Percentiles rank a stretch among this genome's conserved stretches.
Conservation (phyloP, 2,888 invertebrate species). For the Phasia obesa region DNA sequence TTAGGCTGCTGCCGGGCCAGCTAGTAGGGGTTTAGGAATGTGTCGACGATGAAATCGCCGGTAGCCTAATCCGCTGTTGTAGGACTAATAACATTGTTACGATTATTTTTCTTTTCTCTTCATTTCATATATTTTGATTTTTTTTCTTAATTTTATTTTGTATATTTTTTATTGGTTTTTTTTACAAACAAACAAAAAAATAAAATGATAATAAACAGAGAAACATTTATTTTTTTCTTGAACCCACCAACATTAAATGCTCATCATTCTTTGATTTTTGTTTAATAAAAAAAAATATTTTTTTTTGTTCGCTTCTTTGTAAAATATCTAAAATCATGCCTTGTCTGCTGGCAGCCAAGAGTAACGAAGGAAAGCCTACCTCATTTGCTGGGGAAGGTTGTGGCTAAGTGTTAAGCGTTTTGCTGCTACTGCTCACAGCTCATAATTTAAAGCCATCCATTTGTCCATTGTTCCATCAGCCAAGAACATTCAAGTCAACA, state of each 20-base stretch:
- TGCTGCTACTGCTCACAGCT: conserved; percentile 69
- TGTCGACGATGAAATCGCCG: conserved; percentile 77
- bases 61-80: conserved; percentile 83
- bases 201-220: conserved; percentile 35
- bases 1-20: conserved; percentile 24
- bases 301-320: conserved; percentile 1
- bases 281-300: conserved; percentile 40
- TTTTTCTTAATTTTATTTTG: conserved; percentile 43
- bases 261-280: conserved; percentile 56
- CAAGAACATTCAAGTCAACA: conserved; percentile 50
- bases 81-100: conserved; percentile 83
- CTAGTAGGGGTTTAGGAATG: conserved; percentile 50
- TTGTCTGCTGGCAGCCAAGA: conserved; percentile 11
- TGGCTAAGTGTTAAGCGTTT: conserved; percentile 70
- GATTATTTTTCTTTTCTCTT: conserved; percentile 78
- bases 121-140: conserved; percentile 15
- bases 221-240: conserved; percentile 35
- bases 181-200: background rate
- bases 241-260: conserved; percentile 52
- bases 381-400: conserved; percentile 69
- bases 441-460: conserved; percentile 66
- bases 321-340: background rate
- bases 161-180: conserved; percentile 60
- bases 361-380: conserved; percentile 44
- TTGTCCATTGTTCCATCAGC: conserved; percentile 62